phyloP scores from a whole-genome alignment of 2,797 vertebrate species.

The Rhadinocentrus ornatus region DNA sequence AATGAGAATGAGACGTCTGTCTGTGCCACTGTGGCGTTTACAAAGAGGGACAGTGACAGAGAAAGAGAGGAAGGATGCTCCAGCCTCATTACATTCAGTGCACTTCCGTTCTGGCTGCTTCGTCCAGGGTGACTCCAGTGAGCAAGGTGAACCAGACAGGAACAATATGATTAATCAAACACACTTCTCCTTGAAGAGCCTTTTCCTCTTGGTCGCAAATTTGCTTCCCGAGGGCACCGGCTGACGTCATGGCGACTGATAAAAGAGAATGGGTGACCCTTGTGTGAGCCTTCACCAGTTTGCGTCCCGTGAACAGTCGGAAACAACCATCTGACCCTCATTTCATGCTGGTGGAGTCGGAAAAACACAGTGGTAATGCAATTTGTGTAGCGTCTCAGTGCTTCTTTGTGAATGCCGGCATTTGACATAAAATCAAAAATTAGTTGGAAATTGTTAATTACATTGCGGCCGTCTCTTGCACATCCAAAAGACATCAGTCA shows the following conservation, averaged over 20 bases:
- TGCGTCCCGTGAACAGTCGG: constrained; percentile 34
- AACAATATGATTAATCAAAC: constrained; percentile 84
- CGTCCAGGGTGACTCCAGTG: constrained; percentile 74
- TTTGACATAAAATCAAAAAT: constrained; percentile 44
- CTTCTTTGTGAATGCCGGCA: constrained; percentile 25
- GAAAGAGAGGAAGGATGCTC: constrained; percentile 77
- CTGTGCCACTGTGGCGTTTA: constrained; percentile 46
- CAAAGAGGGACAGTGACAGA: constrained; percentile 50
- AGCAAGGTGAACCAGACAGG: constrained; percentile 78
- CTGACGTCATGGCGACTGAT: constrained; percentile 71
- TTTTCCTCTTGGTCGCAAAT: constrained; percentile 71
- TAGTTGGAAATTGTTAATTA: constrained; percentile 37
- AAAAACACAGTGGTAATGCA: constrained; percentile 33
- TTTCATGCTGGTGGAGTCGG: constrained; percentile 31
- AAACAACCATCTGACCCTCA: constrained; percentile 64
- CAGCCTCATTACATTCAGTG: constrained; percentile 79
- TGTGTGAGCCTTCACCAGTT: constrained; percentile 47
- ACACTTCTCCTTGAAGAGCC: constrained; percentile 74
- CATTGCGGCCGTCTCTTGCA: constrained; percentile 12
- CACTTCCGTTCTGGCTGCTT: constrained; percentile 76
- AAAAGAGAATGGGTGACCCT: constrained; percentile 66
- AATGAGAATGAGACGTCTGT: constrained; percentile 61
- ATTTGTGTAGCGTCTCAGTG: constrained; percentile 22
- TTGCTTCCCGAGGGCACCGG: constrained; percentile 72
- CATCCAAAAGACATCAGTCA: constrained; percentile 21